Percentiles rank a stretch among this genome's conserved stretches.
Conservation (phyloP, 2,888 invertebrate species). For the Drosophila paramelanica region DNA sequence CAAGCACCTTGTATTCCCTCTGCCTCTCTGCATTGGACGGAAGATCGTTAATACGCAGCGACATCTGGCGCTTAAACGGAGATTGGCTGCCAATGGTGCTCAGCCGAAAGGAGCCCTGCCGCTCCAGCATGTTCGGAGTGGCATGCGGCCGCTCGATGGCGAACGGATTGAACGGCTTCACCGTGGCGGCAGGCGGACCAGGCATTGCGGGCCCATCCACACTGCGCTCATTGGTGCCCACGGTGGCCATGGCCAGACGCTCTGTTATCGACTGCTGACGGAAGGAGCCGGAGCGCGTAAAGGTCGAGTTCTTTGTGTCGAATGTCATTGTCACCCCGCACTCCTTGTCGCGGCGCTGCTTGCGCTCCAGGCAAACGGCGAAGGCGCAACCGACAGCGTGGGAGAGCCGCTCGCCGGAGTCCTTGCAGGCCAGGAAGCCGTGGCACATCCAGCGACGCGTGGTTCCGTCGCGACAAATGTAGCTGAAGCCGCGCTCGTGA, state of each 20-base stretch:
- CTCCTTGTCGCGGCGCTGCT: constrained; percentile 98
- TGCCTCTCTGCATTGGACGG: constrained; percentile 96
- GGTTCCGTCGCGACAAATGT: constrained; percentile 99
- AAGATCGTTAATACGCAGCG: constrained; percentile 96
- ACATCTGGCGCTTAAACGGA: constrained; percentile 98
- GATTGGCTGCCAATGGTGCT: constrained; percentile 91
- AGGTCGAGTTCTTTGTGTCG: constrained; percentile 94
- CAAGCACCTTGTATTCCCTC: constrained; percentile 85
- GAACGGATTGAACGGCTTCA: constrained; percentile 93
- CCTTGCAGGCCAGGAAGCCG: constrained; percentile 97
- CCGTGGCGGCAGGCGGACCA: constrained; percentile 78
- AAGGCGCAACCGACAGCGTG: constrained; percentile 99
- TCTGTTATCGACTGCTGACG: constrained; percentile 93
- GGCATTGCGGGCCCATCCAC: constrained; percentile 73
- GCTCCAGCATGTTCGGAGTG: constrained; percentile 95
- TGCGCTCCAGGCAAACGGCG: constrained; percentile 98
- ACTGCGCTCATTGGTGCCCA: constrained; percentile 86
- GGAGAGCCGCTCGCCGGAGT: constrained; percentile 98
- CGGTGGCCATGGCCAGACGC: constrained; percentile 87
- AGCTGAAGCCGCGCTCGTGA: constrained; percentile 98
- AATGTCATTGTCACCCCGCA: constrained; percentile 97
- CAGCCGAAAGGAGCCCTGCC: constrained; percentile 98
- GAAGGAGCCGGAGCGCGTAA: constrained; percentile 97
- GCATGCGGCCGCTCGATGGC: constrained; percentile 98
- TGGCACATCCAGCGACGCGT: constrained; percentile 99